Base-by-base conservation (phyloP, 2,888 invertebrate genomes). In the Pterostichus madidus region DNA sequence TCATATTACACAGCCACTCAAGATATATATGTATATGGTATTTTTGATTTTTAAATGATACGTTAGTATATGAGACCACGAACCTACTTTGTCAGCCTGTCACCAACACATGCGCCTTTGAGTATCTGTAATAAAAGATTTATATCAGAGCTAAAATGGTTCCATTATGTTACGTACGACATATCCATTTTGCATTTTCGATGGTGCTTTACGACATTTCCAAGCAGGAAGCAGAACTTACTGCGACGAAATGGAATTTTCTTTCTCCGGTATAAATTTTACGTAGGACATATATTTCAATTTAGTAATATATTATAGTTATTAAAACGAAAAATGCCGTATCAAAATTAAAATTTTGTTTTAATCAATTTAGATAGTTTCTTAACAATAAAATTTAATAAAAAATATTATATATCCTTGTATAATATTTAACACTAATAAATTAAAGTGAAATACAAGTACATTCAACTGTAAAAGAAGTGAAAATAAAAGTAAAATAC, bases 151-250 rank as follows among this genome's bases (percentile, higher is more conserved):
- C 49, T 13, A 13, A 49, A 49, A 49, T 49, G 49, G 49, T 11
- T 49, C 49, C 49, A 49, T 49, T 49, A n/a, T 49, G 13, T 49
- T 49, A 49, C 49, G 49, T 13, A 49, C 13, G 49, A 49, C 49
- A 49, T 13, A 49, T 49, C 13, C 49, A 49, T 49, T 13, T 49
- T 49, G 49, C 49, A 39, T 49, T 49, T 49, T 13, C 49, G 49
- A 49, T 49, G 11, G 11, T 13, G n/a, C 13, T 49, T 49, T 49
- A 49, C 13, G 49, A 39, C 39, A 39, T 49, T 49, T 49, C 13
- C 49, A 49, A 49, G 11, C 39, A 7, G 7, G 7, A 39, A 39
- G 39, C 39, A 39, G 39, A 39, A 39, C 39, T 3, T 39, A 39
- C 39, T 39, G 8, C 39, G 39, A 5, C 2, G 39, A 49, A 49